A percentile compares a stretch with the other conserved stretches of the same genome.
Conservation (phyloP, 2,113 vertebrate species). For the Pholis gunnellus region DNA sequence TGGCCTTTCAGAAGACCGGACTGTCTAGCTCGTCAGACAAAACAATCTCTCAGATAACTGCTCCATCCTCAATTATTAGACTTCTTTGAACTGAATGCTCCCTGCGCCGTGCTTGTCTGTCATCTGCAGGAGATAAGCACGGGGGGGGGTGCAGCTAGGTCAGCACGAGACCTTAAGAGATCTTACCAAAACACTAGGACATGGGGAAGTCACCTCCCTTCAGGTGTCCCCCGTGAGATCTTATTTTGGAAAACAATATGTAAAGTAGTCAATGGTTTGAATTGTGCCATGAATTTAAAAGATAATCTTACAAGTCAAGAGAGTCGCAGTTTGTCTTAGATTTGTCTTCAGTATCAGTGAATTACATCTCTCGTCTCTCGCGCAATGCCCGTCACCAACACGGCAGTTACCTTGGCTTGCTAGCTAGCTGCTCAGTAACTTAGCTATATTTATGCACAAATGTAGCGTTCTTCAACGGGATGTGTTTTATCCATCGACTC, state of each 20-base stretch:
- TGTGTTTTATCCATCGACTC: background rate
- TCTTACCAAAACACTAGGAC: constrained; percentile 23
- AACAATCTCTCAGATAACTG: constrained; percentile 76
- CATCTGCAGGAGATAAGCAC: constrained; percentile 63
- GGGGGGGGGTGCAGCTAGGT: constrained; percentile 20
- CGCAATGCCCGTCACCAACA: background rate
- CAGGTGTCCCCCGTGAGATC: too few relatives aligned
- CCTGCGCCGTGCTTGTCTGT: constrained; percentile 43
- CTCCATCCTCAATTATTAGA: constrained; percentile 72
- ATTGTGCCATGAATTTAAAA: background rate
- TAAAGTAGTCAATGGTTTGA: background rate
- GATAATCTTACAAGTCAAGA: background rate
- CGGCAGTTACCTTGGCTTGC: background rate
- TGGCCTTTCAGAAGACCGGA: constrained; percentile 74
- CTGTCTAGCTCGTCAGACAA: constrained; percentile 70
- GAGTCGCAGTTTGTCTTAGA: background rate
- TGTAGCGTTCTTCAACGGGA: too few relatives aligned
- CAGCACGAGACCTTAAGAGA: constrained; percentile 22
- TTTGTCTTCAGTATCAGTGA: background rate
- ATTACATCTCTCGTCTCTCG: background rate
- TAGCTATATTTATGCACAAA: background rate
- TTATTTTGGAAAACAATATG: background rate
- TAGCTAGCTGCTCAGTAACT: background rate
- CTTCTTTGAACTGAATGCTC: constrained; percentile 66
- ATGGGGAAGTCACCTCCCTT: background rate